These are phyloP conservation scores for Lithophane ornitopus DNA, from an alignment of 2,888 invertebrate genomes.

Conservation along the genomic window DNA sequence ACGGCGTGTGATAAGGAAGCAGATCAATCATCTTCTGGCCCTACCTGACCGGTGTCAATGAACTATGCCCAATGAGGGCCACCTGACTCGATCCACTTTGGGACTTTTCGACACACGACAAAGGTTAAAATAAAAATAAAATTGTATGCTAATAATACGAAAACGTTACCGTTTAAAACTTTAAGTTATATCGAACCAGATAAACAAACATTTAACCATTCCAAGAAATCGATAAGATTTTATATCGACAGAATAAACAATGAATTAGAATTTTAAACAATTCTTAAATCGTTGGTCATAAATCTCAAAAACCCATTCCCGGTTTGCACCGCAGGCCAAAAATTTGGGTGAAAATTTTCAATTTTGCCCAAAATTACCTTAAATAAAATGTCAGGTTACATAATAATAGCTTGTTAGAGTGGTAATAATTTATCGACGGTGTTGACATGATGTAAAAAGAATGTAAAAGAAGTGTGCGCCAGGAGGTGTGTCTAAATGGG, in stretches of 20 bases:
- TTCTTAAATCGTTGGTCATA: conserved; percentile 77
- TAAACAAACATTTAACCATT: conserved; percentile 46
- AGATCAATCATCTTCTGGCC: conserved; percentile 89
- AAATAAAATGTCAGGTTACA: conserved; percentile 87
- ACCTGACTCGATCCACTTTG: conserved; percentile 86
- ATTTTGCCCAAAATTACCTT: conserved; percentile 83
- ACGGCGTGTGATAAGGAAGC: conserved; percentile 87
- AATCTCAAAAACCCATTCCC: conserved; percentile 85
- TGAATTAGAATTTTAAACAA: conserved; percentile 79
- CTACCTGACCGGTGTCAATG: conserved; percentile 88
- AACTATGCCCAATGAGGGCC: conserved; percentile 80
- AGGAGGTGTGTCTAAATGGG: conserved; percentile 87
- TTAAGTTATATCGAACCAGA: conserved; percentile 64
- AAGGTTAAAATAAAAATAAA: conserved; percentile 75
- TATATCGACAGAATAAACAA: conserved; percentile 69
- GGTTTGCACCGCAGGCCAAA: conserved; percentile 83
- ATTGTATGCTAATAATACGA: conserved; percentile 74
- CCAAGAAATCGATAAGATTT: conserved; percentile 67
- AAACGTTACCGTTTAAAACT: conserved; percentile 53
- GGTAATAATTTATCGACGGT: conserved; percentile 87
- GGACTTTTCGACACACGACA: conserved; percentile 75
- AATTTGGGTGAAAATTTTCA: conserved; percentile 83
- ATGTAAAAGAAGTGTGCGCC: conserved; percentile 78
- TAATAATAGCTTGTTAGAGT: conserved; percentile 89
- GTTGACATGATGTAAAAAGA: conserved; percentile 87